Conservation (phyloP, 2,797 vertebrate genomes). For the Pteronotus mesoamericanus region DNA sequence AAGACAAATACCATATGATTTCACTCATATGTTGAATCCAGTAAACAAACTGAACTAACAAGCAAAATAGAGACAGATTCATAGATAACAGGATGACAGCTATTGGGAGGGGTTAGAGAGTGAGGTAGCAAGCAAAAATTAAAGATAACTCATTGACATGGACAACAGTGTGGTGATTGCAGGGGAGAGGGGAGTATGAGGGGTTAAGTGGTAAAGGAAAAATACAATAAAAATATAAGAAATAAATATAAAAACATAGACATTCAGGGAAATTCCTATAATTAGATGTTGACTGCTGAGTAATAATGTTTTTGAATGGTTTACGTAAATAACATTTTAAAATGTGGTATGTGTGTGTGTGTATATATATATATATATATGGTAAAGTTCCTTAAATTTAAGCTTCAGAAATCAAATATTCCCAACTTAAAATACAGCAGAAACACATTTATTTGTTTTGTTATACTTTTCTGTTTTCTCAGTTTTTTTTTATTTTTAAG, state of each 20-base stretch:
- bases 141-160: neutral
- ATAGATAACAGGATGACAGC: neutral
- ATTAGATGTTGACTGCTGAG: neutral
- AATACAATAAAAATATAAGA: neutral
- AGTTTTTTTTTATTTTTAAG: neutral
- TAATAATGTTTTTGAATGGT: neutral
- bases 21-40: neutral
- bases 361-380: neutral
- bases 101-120: too few relatives aligned
- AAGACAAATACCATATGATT: neutral
- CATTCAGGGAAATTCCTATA: neutral
- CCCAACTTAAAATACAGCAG: neutral
- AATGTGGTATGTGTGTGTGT: too few relatives aligned
- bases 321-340: neutral
- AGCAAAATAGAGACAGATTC: neutral
- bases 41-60: neutral
- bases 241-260: neutral
- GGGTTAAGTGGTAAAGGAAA: neutral
- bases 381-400: neutral
- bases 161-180: neutral
- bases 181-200: neutral
- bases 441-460: conserved; percentile 16
- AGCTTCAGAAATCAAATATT: neutral
- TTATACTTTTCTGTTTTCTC: neutral
- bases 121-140: neutral